Base-by-base conservation (phyloP, 1,140 invertebrate species). In the Aradophagus sp. region DNA sequence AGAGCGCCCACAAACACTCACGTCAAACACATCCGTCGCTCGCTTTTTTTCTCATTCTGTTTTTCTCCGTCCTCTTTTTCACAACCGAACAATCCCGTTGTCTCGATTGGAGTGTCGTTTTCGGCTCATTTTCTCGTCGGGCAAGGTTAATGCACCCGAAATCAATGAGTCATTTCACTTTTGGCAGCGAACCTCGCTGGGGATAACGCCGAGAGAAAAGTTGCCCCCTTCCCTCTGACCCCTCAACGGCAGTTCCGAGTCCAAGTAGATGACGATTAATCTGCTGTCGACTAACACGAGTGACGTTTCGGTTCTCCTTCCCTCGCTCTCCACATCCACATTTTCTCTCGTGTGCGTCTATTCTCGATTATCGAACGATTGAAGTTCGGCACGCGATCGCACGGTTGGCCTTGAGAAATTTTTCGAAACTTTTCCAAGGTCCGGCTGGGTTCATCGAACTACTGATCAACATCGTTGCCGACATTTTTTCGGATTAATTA, bases 151-250 rank as follows among this genome's bases (percentile, higher is more conserved):
- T 27, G 61, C 61, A 47, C 61, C 4, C 39, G 17, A 50, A 42
- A 47, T 42, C 50, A 56, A 47, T 65, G 61, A 65, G 50, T 55
- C 61, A 65, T 53, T 63, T 63, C 59, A 53, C 50, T 48, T 65
- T 56, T 65, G 44, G 35, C 10, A n/a, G 10, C 27, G 27, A 6
- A n/a, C 27, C 6, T 6, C 27, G 2, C 20, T 39, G 34, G 31
- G 61, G 61, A 65, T 52, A 65, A 65, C 36, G 50, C 29, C 29
- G 52, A 36, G 41, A 29, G n/a, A 42, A 48, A 48, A 59, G 59
- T 56, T 56, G 36, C 29, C 52, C 53, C n/a, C n/a, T n/a, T n/a
- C n/a, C n/a, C n/a, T n/a, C n/a, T n/a, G n/a, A n/a, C n/a, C n/a
- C n/a, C n/a, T n/a, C n/a, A n/a, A n/a, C n/a, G n/a, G n/a, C n/a